These are phyloP conservation scores for Phengaris arion DNA, from an alignment of 2,888 invertebrate species.

Conservation along the genomic window DNA sequence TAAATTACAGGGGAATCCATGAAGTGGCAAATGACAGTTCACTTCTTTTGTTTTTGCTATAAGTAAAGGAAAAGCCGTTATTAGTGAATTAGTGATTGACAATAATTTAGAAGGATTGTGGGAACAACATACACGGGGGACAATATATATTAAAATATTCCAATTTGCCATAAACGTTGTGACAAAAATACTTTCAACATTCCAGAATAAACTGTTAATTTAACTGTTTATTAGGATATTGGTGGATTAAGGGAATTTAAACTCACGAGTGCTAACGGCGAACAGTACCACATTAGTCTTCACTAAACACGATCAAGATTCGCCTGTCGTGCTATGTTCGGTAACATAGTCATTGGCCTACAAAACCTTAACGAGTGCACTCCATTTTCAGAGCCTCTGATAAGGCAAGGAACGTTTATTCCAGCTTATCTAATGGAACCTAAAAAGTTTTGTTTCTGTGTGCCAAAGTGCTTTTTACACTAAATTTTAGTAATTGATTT, in stretches of 20 bases:
- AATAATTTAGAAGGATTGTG: neutral
- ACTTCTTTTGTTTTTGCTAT: constrained; percentile 2
- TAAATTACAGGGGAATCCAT: constrained; percentile 20
- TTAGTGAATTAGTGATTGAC: neutral
- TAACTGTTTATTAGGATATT: neutral
- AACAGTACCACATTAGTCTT: neutral
- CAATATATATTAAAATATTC: no score
- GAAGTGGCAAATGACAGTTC: constrained; percentile 4
- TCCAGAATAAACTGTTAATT: no score
- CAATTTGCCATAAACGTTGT: no score
- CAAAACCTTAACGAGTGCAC: constrained; percentile 39
- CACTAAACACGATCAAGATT: constrained; percentile 1
- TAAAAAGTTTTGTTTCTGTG: neutral
- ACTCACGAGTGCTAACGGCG: neutral
- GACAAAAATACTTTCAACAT: no score
- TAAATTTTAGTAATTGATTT: neutral
- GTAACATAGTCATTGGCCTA: constrained; percentile 39
- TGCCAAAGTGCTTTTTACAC: neutral
- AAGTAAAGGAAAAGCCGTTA: neutral
- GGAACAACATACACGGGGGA: neutral
- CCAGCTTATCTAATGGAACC: constrained; percentile 5
- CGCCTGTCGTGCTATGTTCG: constrained; percentile 18
- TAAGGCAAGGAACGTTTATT: constrained; percentile 21
- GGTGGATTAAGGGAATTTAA: neutral
- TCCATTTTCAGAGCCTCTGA: constrained; percentile 25